A percentile compares a stretch with the other conserved stretches of the same genome.
These are phyloP conservation scores for Thaleichthys pacificus DNA, from an alignment of 2,797 vertebrate species.

Conservation along the genomic window DNA sequence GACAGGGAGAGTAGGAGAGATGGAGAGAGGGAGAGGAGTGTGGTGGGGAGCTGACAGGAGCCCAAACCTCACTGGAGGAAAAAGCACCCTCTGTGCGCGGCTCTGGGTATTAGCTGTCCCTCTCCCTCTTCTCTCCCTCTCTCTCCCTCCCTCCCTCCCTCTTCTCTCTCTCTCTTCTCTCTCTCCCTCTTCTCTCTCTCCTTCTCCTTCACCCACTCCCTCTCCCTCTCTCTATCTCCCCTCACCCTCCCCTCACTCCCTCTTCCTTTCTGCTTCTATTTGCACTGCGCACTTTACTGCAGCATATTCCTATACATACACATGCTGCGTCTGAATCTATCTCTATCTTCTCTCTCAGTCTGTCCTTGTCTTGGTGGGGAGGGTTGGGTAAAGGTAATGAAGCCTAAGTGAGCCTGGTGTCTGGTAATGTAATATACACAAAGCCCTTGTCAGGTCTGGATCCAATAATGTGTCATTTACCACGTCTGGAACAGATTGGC, in stretches of 20 bases:
- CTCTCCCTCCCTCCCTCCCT: conserved; percentile 49
- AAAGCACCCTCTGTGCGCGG: conserved; percentile 78
- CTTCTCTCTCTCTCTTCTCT: conserved; percentile 45
- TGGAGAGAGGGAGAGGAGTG: conserved; percentile 65
- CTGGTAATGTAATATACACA: conserved; percentile 87
- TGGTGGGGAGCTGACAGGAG: conserved; percentile 45
- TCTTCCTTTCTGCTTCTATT: conserved; percentile 46
- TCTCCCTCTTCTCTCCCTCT: conserved; percentile 48
- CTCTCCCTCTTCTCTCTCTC: conserved; percentile 44
- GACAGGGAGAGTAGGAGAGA: conserved; percentile 69
- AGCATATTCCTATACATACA: neutral
- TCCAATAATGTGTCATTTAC: conserved; percentile 99
- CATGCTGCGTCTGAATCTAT: conserved; percentile 7
- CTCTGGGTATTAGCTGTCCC: conserved; percentile 75
- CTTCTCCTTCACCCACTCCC: conserved; percentile 51
- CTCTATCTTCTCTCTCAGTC: conserved; percentile 40
- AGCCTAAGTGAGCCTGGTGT: conserved; percentile 93
- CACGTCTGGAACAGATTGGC: conserved; percentile 98
- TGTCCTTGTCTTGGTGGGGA: conserved; percentile 51
- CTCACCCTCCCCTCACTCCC: conserved; percentile 47
- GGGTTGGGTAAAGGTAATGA: conserved; percentile 84
- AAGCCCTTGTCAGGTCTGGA: conserved; percentile 95
- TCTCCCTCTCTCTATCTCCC: conserved; percentile 38
- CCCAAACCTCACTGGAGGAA: conserved; percentile 48
- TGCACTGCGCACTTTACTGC: neutral